Evolutionary conservation across 2,888 invertebrate genomes (phyloP), one percentile per base, ranked within the genome.

Genomic region (Dione juno): DNA sequence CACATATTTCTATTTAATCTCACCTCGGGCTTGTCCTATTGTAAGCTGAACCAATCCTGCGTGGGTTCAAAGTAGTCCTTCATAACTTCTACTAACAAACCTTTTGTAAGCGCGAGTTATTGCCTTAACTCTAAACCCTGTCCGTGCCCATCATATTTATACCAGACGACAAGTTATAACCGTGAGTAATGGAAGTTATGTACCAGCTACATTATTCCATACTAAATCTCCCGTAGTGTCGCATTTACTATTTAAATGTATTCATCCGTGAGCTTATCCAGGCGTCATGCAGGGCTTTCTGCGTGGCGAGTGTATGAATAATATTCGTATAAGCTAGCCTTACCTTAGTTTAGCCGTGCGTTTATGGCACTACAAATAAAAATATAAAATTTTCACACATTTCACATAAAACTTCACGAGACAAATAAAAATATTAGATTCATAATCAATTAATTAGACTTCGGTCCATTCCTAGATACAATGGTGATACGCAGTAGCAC

Each of bases 241-340:
- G 87, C 89, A 84, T 90, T 93, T 89, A 89, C 92, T 93, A 92
- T 92, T 93, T 92, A 92, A 92, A 93, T 92, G 90, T 93, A 92
- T 92, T 93, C 92, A 91, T 92, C 89, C 87, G 82, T 79, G 82
- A 88, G 88, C 85, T 89, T 89, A 89, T 88, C 88, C 90, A 84
- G 86, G 86, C 91, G 89, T 90, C 92, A 91, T 88, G 89, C 86
- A 77, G 91, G 80, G 90, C 86, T 88, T 88, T 88, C 89, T 84
- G 88, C 88, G 82, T 82, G 84, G 80, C 80, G 85, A 83, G 82
- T 80, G 81, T 85, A 86, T 91, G 88, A 90, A 90, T 90, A 89
- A 89, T 88, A 88, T 89, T 86, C 86, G 81, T 86, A 88, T 88
- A 85, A 87, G 83, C 83, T 81, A 63, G 68, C 70, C 73, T 41